Evolutionary conservation across 1,140 invertebrate species (phyloP).

Genomic region (Doryteuthis pealeii): DNA sequence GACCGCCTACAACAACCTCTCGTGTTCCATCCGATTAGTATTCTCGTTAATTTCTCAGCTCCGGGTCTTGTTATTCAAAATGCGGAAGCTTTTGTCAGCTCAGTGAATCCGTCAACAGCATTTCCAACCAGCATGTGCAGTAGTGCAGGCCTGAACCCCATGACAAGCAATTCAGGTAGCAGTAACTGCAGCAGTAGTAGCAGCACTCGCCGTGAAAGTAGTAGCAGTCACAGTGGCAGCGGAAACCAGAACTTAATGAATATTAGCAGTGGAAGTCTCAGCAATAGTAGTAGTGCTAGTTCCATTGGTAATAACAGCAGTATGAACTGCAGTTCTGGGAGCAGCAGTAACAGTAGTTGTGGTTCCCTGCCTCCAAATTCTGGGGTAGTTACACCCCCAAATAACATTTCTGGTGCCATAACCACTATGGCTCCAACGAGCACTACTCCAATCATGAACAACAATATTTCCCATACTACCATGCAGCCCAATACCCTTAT

Average conservation of each 20-base stretch:
- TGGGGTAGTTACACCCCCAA: neutral
- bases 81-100: neutral
- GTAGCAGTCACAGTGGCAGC: neutral
- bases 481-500: no score
- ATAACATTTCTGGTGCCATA: neutral
- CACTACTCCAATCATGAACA: neutral
- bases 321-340: neutral
- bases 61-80: slow-evolving; percentile 39
- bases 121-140: neutral
- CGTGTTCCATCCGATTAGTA: slow-evolving; percentile 78
- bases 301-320: neutral
- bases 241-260: neutral
- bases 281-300: neutral
- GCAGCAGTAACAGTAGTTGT: neutral
- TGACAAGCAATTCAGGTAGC: neutral
- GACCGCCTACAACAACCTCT: slow-evolving; percentile 56
- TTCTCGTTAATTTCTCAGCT: slow-evolving; percentile 49
- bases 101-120: neutral
- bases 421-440: neutral
- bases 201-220: neutral
- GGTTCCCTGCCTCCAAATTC: neutral
- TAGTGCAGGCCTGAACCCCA: neutral
- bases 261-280: neutral
- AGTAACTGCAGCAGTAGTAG: slow-evolving; percentile 1
- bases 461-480: neutral